Base-by-base conservation (phyloP, 2,888 invertebrate species). In the Elegia similella region DNA sequence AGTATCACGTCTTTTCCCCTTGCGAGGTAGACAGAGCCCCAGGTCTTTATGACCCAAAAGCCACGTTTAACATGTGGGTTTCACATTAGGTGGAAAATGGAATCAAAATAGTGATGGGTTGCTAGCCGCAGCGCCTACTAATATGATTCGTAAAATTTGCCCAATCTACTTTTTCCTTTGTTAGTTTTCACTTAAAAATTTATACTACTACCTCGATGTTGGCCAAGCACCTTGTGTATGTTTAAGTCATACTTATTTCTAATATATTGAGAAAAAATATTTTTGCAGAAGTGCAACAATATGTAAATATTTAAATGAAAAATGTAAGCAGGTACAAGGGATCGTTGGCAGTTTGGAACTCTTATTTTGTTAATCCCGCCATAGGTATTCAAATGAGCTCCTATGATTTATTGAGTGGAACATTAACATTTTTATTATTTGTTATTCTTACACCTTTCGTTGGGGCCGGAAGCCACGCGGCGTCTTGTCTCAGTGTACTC, bases 351-450 rank as follows among this genome's bases (percentile, higher is more conserved):
- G 80, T 83, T 80, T 85, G 81, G 71, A 85, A 83, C 79, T 86
- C 82, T 78, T 78, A 82, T 84, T 86, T 82, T 80, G 81, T 86
- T 90, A 88, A 90, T 89, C 88, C 84, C 78, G 75, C 80, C 73
- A 89, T 88, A 87, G 77, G 86, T 87, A 91, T 91, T 88, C 89
- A 91, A 90, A 92, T 91, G 89, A 91, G 88, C 76, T 72, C 84
- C 84, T 86, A 88, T 92, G 92, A 92, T 92, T 92, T 92, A 92
- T 92, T 89, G 92, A 92, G 92, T 92, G 92, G 92, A 90, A 89
- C 88, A 92, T 92, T 92, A 86, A 84, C 92, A 92, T 92, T 91
- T 92, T 92, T 91, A 92, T 92, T 92, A 92, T 92, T 92, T 92
- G 92, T 92, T 92, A 92, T 92, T 92, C 86, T 92, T 91, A 84